These are phyloP conservation scores for Corythucha ciliata DNA, from an alignment of 2,888 invertebrate genomes.

Conservation along the genomic window DNA sequence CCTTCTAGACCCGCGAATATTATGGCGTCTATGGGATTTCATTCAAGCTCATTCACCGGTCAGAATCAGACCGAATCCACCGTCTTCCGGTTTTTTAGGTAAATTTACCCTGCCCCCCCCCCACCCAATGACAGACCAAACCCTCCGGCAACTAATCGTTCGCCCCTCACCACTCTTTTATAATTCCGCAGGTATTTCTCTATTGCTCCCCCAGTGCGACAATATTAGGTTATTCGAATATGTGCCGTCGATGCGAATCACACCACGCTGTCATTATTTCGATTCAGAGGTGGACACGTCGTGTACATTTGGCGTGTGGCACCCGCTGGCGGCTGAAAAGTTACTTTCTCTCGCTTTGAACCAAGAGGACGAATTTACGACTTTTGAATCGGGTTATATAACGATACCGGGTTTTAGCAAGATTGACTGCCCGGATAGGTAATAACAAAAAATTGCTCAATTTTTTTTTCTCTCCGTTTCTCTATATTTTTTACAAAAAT, in stretches of 20 bases:
- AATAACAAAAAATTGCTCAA: too few species aligned
- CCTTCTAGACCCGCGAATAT: slow-evolving; percentile 60
- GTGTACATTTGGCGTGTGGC: slow-evolving; percentile 80
- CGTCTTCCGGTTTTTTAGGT: slow-evolving; percentile 81
- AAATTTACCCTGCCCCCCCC: slow-evolving; percentile 24
- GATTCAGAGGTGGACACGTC: slow-evolving; percentile 51
- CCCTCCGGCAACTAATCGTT: too few species aligned
- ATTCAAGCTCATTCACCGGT: slow-evolving; percentile 61
- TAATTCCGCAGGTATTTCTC: slow-evolving; percentile 61
- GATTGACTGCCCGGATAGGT: slow-evolving; percentile 25
- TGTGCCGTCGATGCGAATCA: slow-evolving; percentile 66
- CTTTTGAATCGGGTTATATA: slow-evolving; percentile 67
- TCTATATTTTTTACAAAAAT: too few species aligned
- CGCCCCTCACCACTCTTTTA: too few species aligned
- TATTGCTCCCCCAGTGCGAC: slow-evolving; percentile 63
- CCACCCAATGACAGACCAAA: too few species aligned
- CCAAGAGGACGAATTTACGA: slow-evolving; percentile 56
- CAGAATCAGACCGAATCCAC: slow-evolving; percentile 65
- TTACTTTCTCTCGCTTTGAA: slow-evolving; percentile 61
- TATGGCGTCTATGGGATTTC: slow-evolving; percentile 72
- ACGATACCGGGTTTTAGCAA: slow-evolving; percentile 45
- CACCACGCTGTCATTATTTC: slow-evolving; percentile 73
- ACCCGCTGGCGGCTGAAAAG: slow-evolving; percentile 77
- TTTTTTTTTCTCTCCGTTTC: too few species aligned
- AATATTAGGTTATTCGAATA: slow-evolving; percentile 71